phyloP scores from a whole-genome alignment of 2,797 vertebrate genomes.

The Delichon dasypus region DNA sequence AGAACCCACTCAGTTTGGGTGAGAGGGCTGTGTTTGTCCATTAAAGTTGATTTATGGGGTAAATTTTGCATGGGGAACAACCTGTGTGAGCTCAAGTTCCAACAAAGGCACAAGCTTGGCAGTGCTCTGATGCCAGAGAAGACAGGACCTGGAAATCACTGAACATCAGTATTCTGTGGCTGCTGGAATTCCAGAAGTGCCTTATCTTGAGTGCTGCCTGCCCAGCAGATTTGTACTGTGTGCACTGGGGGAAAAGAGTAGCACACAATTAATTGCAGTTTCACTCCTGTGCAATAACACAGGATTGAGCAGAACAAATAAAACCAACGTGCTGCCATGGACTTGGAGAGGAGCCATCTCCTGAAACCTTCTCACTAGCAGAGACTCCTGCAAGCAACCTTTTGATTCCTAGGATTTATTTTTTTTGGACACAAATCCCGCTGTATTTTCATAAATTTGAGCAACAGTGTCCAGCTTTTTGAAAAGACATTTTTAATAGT shows the following conservation, averaged over 20 bases:
- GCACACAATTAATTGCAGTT: not conserved
- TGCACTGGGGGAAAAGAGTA: not conserved
- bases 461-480: not conserved
- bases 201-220: not conserved
- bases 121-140: not conserved
- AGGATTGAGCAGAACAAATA: not conserved
- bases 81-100: not conserved
- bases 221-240: not conserved
- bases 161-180: not conserved
- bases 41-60: not conserved
- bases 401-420: not conserved
- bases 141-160: not conserved
- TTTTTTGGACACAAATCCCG: not conserved
- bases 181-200: not conserved
- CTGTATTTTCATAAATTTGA: not conserved
- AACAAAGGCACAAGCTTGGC: not conserved
- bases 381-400: not conserved
- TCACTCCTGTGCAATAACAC: not conserved
- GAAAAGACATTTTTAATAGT: not conserved
- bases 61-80: not conserved
- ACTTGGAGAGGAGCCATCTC: not conserved
- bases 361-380: not conserved
- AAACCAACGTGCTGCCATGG: accelerated
- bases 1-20: not conserved
- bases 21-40: not conserved